Percentiles rank a stretch among this genome's conserved stretches.
Evolutionary conservation across 2,113 vertebrate species (phyloP).

Genomic region (Otolemur garnettii): DNA sequence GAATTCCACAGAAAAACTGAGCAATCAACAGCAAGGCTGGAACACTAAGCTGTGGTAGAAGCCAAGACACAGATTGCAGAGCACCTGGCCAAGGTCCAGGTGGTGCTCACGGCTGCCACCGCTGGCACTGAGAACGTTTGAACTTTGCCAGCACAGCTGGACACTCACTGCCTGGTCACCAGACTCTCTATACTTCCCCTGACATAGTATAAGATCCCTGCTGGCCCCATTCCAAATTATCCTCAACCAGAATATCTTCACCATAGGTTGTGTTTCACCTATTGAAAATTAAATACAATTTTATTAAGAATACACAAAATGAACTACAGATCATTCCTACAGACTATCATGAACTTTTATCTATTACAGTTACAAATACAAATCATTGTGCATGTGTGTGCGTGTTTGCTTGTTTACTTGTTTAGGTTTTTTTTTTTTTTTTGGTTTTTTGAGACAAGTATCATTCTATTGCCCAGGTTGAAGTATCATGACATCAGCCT

Average conservation of each 20-base stretch:
- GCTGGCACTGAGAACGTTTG: background rate
- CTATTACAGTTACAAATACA: background rate
- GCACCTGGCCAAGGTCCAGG: background rate
- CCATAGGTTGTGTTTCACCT: background rate
- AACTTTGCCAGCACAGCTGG: background rate
- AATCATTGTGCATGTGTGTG: background rate
- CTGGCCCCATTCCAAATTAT: background rate
- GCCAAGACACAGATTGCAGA: background rate
- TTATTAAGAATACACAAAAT: background rate
- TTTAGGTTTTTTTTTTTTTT: background rate
- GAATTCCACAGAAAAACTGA: background rate
- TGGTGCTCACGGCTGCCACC: background rate
- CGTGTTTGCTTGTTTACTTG: background rate
- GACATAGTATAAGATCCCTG: background rate
- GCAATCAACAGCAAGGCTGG: background rate
- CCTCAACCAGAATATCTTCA: background rate
- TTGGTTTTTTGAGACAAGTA: background rate
- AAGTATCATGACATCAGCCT: too few species aligned
- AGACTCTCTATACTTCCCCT: background rate
- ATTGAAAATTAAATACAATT: background rate
- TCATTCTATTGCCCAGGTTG: too few species aligned
- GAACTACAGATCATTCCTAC: background rate
- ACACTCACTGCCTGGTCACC: background rate
- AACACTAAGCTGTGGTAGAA: background rate
- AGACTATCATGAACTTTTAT: background rate